Conservation (phyloP, 1,140 invertebrate species). For the Pemphigus obesinymphae region DNA sequence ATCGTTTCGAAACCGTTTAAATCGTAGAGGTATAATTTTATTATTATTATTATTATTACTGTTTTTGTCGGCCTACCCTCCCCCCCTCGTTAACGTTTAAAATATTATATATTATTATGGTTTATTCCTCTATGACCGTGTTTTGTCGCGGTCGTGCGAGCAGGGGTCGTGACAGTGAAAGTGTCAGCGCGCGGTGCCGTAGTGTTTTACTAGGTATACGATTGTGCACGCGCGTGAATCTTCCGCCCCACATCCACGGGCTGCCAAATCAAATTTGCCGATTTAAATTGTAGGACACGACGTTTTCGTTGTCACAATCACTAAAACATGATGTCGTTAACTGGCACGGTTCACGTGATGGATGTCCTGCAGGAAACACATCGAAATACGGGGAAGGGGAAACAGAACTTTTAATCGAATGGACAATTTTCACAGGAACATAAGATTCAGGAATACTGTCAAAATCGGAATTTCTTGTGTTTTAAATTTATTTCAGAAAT, state of each 20-base stretch:
- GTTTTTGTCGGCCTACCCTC: not conserved
- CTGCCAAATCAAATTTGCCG: not conserved
- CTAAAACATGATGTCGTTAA: not conserved
- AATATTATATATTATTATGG: no score
- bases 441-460: no score
- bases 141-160: slow-evolving; percentile 11
- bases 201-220: no score
- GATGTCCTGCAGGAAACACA: no score
- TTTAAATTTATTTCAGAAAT: no score
- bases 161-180: slow-evolving; percentile 25
- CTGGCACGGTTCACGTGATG: no score
- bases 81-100: no score
- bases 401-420: no score
- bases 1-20: slow-evolving; percentile 5
- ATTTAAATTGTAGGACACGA: not conserved
- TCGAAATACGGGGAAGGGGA: no score
- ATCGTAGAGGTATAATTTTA: not conserved
- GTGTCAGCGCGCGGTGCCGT: not conserved
- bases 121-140: not conserved
- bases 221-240: not conserved
- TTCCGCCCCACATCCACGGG: not conserved
- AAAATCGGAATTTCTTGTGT: no score
- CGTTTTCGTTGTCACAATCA: not conserved
- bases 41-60: slow-evolving; percentile 1
- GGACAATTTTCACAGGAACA: no score